Base-by-base conservation (phyloP, 2,888 invertebrate genomes). In the Sphaeridia pumilis region DNA sequence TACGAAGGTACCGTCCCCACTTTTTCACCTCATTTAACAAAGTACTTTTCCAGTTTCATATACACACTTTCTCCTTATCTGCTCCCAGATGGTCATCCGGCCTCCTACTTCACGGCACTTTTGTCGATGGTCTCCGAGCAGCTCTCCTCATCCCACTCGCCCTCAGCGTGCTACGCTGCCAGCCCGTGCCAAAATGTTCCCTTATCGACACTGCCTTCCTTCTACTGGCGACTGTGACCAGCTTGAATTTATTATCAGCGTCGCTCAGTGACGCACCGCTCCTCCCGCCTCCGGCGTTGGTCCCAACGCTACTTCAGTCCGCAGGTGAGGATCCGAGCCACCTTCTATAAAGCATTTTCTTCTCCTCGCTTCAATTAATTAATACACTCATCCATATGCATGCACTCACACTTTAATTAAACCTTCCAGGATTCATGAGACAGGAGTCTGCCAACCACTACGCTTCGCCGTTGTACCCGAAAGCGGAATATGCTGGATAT, bases 171-270 rank as follows among this genome's bases (percentile, higher is more conserved):
- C 78, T 84, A 66, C 78, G 80, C 66, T 87, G 87, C 71, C 84
- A 84, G 67, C 85, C 86, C 1, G 84, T 87, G 53, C 82, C 83
- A 72, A 85, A 86, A 71, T 90, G 89, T 70, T 84, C 86, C 21
- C 74, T 88, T 58, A 83, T 89, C 45, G 89, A 89, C 71, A 88
- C 87, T 4, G 86, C 87, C 10, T 90, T 89, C 71, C 77, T 90
- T 48, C 76, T 89, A 59, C 74, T 89, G 68, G 87, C 89, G 67
- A 89, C 89, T 43, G 87, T 88, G 48, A 87, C 88, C 47, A 87
- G 88, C 46, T 87, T 90, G 69, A 90, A 90, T 71, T 84, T 89
- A 81, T 78, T 89, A 61, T 87, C 87, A 38, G 86, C 84, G 20
- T 84, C 87, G 12, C 75, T 87, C 59, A 87, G 87, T 72, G 87